Evolutionary conservation across 2,888 invertebrate species (phyloP).

Genomic region (Girardia tigrina): DNA sequence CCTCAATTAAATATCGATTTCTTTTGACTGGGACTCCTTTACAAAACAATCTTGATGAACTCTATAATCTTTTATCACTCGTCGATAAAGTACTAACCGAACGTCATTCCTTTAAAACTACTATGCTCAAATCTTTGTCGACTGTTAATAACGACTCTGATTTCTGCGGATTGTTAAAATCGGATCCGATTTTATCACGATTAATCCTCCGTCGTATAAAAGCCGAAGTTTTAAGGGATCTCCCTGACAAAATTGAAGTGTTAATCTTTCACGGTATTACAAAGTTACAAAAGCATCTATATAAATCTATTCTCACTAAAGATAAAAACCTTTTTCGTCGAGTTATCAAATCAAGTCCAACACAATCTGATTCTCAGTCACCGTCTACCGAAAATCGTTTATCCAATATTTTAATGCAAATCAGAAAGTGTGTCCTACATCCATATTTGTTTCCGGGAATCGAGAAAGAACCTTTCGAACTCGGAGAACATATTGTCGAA

Average conservation of each 20-base stretch:
- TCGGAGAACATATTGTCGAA: constrained; percentile 51
- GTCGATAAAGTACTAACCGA: neutral
- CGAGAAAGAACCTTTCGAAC: constrained; percentile 51
- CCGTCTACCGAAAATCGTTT: neutral
- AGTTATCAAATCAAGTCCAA: neutral
- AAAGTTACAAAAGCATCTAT: constrained; percentile 48
- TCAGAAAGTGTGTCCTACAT: constrained; percentile 51
- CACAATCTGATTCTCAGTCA: constrained; percentile 11
- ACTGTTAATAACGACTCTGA: neutral
- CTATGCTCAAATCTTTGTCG: neutral
- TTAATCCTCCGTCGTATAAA: constrained; percentile 49
- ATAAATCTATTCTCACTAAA: constrained; percentile 49
- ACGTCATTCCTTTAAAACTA: neutral
- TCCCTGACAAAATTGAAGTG: constrained; percentile 47
- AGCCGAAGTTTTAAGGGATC: constrained; percentile 44
- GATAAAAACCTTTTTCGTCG: constrained; percentile 42
- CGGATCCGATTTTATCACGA: constrained; percentile 41
- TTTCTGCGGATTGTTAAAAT: neutral
- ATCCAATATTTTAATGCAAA: constrained; percentile 49
- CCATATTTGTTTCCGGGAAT: constrained; percentile 52
- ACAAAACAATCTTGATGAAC: constrained; percentile 51
- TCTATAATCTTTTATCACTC: constrained; percentile 41
- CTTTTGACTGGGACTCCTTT: constrained; percentile 52
- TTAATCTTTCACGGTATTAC: constrained; percentile 49
- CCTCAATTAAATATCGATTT: constrained; percentile 41